Percentiles rank a stretch among this genome's conserved stretches.
phyloP scores from a whole-genome alignment of 2,797 vertebrate genomes.

The Lepus townsendii region DNA sequence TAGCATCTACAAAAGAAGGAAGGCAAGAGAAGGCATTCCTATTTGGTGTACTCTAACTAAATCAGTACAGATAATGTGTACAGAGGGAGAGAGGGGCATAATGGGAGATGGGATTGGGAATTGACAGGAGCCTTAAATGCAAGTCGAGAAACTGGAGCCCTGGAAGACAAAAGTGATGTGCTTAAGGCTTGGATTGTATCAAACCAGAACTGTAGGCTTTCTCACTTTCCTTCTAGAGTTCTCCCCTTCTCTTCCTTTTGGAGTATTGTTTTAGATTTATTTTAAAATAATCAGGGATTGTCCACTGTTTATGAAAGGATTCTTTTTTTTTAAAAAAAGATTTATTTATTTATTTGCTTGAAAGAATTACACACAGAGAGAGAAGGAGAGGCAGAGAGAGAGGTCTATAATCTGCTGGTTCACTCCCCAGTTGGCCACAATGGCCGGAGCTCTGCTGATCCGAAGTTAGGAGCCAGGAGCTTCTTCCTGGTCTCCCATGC shows the following conservation, averaged over 20 bases:
- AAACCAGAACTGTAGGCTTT: slow-evolving; percentile 3
- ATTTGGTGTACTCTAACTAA: not conserved
- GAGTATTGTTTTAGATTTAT: slow-evolving; percentile 36
- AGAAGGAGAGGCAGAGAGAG: too few relatives aligned
- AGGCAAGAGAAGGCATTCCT: slow-evolving; percentile 36
- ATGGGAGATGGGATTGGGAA: not conserved
- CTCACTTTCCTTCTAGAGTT: not conserved
- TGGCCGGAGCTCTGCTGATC: too few relatives aligned
- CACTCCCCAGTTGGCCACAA: too few relatives aligned
- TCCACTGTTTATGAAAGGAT: not conserved
- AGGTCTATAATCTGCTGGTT: too few relatives aligned
- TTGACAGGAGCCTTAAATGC: not conserved
- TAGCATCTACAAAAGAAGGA: slow-evolving; percentile 33
- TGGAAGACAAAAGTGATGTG: slow-evolving; percentile 1
- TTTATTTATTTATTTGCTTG: too few relatives aligned
- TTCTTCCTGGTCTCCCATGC: too few relatives aligned
- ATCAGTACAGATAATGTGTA: not conserved
- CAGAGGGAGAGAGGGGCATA: not conserved
- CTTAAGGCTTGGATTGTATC: not conserved
- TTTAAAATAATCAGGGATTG: not conserved
- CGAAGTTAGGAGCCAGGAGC: too few relatives aligned
- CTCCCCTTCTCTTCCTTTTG: not conserved
- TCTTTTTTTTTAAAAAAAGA: not conserved
- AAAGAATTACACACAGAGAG: too few relatives aligned
- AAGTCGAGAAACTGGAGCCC: not conserved